These are phyloP conservation scores for Clepsis dumicolana DNA, from an alignment of 2,888 invertebrate genomes.

Conservation along the genomic window DNA sequence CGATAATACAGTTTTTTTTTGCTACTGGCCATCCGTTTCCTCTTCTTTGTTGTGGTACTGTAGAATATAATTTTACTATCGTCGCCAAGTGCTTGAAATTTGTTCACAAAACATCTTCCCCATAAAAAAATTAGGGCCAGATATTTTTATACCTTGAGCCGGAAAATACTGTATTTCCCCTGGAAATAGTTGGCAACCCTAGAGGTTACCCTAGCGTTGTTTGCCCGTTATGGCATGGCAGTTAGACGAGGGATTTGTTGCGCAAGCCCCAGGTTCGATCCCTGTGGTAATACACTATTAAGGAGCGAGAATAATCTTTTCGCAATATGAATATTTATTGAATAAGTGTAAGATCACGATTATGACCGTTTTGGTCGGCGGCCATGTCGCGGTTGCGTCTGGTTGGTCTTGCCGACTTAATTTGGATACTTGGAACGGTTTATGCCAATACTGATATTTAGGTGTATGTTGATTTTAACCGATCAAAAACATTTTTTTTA, in stretches of 20 bases:
- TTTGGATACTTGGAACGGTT: background rate
- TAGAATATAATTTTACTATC: no score
- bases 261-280: slow-evolving; percentile 30
- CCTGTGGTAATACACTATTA: slow-evolving; percentile 22
- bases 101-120: no score
- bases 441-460: background rate
- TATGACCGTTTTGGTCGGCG: slow-evolving; percentile 6
- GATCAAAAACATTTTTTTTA: background rate
- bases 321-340: slow-evolving; percentile 26
- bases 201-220: background rate
- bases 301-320: slow-evolving; percentile 24
- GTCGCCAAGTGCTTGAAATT: no score
- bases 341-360: slow-evolving; percentile 19
- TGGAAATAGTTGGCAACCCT: background rate
- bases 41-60: no score
- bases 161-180: no score
- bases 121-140: no score
- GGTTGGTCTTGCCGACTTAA: background rate
- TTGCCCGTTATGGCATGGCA: slow-evolving; percentile 34
- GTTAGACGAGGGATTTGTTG: slow-evolving; percentile 28
- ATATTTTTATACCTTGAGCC: no score
- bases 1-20: no score
- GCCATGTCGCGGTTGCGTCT: background rate
- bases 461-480: background rate
- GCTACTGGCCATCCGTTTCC: no score